Conservation (phyloP, 1,140 invertebrate genomes). For the Steinernema khuongi region DNA sequence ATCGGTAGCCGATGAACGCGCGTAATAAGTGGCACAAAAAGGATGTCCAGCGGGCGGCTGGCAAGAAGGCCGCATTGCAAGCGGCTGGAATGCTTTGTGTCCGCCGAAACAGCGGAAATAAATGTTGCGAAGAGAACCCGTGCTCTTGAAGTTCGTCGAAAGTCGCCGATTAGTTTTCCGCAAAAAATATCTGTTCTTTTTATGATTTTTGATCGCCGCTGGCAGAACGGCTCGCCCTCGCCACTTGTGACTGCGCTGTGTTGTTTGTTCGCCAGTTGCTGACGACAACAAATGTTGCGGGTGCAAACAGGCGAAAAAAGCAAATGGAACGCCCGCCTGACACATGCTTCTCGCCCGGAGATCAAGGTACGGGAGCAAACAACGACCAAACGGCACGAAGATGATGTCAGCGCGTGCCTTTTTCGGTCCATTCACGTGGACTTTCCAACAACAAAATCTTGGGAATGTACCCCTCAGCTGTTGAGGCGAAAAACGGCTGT, state of each 20-base stretch:
- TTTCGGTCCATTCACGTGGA: too few species aligned
- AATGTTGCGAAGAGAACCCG: neutral
- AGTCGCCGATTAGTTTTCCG: constrained; percentile 2
- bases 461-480: too few species aligned
- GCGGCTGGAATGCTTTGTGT: neutral
- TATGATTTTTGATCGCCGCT: neutral
- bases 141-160: neutral
- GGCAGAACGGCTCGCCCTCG: neutral
- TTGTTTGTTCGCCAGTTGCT: neutral
- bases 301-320: neutral
- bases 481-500: too few species aligned
- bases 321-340: neutral
- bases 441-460: neutral
- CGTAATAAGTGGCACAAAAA: neutral
- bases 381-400: too few species aligned
- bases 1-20: neutral
- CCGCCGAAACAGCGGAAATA: neutral
- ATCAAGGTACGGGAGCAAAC: neutral
- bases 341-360: neutral
- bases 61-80: neutral
- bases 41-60: neutral
- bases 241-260: neutral
- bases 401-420: too few species aligned
- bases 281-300: neutral
- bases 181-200: constrained; percentile 2